Evolutionary conservation across 1,140 invertebrate species (phyloP).

Genomic region (Pogonognathellus flavescens): DNA sequence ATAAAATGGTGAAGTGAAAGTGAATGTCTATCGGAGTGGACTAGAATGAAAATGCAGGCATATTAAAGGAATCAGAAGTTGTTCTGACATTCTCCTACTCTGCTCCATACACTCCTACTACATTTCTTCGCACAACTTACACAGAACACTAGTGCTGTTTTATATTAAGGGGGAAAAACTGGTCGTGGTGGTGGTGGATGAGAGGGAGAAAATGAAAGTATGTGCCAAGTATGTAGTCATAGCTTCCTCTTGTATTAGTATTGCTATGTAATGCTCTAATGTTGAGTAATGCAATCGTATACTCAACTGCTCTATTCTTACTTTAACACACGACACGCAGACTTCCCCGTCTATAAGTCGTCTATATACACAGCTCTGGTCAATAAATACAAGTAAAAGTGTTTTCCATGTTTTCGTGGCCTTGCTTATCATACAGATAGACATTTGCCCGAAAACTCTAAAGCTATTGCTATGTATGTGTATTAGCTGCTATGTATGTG

Average conservation of each 20-base stretch:
- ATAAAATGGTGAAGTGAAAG: constrained; percentile 3
- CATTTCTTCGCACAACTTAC: background rate
- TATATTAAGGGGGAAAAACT: constrained; percentile 1
- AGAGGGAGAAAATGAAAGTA: constrained; percentile 18
- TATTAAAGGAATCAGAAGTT: constrained; percentile 11
- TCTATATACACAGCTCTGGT: too few species aligned
- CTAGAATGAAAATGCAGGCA: constrained; percentile 3
- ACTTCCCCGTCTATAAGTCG: too few species aligned
- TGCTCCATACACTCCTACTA: background rate
- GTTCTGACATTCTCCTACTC: background rate
- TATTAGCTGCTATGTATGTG: background rate
- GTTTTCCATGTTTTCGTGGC: too few species aligned
- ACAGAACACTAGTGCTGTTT: background rate
- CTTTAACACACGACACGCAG: too few species aligned
- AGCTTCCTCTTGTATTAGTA: background rate
- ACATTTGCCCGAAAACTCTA: background rate
- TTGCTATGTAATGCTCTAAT: constrained; percentile 10
- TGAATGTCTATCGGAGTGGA: background rate
- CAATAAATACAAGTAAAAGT: too few species aligned
- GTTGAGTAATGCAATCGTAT: constrained; percentile 35
- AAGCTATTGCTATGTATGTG: background rate
- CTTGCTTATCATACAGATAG: constrained; percentile 37
- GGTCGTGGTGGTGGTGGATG: too few species aligned
- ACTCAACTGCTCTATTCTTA: background rate
- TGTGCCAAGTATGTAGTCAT: constrained; percentile 35